Evolutionary conservation across 1,140 invertebrate species (phyloP).

Genomic region (Zaprionus kolodkinae): DNA sequence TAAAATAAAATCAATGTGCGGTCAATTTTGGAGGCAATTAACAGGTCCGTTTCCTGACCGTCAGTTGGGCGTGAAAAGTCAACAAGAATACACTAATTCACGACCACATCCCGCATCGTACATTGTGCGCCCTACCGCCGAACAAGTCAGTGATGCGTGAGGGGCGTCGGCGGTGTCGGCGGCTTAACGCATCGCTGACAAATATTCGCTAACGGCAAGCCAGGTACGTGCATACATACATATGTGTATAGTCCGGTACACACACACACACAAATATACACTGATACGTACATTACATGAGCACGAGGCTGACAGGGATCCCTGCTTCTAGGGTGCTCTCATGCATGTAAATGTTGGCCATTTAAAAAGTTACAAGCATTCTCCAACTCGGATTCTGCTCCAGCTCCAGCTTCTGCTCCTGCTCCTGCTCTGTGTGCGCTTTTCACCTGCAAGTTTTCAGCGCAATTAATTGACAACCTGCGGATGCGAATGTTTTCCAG

Average conservation of each 20-base stretch:
- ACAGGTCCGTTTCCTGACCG: background rate
- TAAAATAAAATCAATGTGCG: slow-evolving; percentile 25
- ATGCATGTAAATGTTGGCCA: slow-evolving; percentile 50
- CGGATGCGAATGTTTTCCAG: slow-evolving; percentile 56
- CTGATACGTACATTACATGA: no score
- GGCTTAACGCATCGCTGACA: slow-evolving; percentile 43
- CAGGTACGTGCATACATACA: background rate
- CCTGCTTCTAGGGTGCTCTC: slow-evolving; percentile 1
- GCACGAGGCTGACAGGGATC: background rate
- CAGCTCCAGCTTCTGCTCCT: no score
- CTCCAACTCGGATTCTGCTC: slow-evolving; percentile 4
- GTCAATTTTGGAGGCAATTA: slow-evolving; percentile 37
- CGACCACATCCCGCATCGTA: background rate
- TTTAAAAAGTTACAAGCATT: slow-evolving; percentile 49
- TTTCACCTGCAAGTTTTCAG: slow-evolving; percentile 36
- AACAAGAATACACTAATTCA: slow-evolving; percentile 13
- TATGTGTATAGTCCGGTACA: background rate
- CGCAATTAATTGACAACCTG: slow-evolving; percentile 58
- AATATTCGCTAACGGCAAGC: slow-evolving; percentile 24
- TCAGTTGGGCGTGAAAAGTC: slow-evolving; percentile 7
- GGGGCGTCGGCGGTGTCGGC: background rate
- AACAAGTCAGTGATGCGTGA: slow-evolving; percentile 13
- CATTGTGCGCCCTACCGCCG: background rate
- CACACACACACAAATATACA: background rate
- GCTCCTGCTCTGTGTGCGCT: background rate